Evolutionary conservation across 2,797 vertebrate species (phyloP).

Genomic region (Mormyrops attenuatus): DNA sequence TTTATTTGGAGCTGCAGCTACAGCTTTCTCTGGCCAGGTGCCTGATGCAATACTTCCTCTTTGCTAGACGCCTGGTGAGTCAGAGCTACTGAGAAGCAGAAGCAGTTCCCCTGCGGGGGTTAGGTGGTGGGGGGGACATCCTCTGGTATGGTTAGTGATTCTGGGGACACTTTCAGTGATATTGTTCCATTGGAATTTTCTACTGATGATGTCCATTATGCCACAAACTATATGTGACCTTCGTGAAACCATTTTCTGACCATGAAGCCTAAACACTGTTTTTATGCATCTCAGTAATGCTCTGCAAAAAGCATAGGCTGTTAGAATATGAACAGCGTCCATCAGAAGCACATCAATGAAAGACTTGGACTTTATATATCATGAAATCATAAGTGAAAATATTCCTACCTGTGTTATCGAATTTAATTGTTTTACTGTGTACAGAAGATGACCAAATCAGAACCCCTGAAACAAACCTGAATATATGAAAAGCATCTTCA

Average conservation of each 20-base stretch:
- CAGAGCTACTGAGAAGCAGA: slow-evolving; percentile 29
- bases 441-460: not conserved
- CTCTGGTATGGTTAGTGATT: not conserved
- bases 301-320: not conserved
- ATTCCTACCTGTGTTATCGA: not conserved
- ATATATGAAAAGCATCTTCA: not conserved
- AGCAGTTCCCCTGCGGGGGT: slow-evolving; percentile 24
- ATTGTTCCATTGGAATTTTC: not conserved
- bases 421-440: not conserved
- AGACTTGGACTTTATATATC: not conserved
- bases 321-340: not conserved
- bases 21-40: not conserved
- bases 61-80: slow-evolving; percentile 33
- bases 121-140: not conserved
- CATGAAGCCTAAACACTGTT: not conserved
- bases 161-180: not conserved
- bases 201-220: not conserved
- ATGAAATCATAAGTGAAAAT: not conserved
- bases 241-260: not conserved
- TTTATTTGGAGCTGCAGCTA: not conserved
- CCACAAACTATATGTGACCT: not conserved
- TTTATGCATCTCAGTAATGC: not conserved
- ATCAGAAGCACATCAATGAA: not conserved
- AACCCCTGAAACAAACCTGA: not conserved
- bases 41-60: slow-evolving; percentile 15